A percentile compares a stretch with the other conserved stretches of the same genome.
phyloP scores from a whole-genome alignment of 2,888 invertebrate genomes.

The Dione juno region DNA sequence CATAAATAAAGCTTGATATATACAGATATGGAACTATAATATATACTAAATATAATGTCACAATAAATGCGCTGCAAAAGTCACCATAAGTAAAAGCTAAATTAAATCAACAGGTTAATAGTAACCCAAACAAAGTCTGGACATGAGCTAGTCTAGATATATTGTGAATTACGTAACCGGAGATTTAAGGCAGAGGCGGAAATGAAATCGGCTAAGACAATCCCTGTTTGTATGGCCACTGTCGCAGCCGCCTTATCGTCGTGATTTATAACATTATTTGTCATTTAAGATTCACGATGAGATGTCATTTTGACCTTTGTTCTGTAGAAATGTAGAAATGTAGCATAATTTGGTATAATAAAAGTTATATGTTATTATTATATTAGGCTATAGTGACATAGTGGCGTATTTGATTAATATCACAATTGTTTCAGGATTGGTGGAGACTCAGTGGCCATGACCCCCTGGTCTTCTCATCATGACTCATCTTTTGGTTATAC shows the following conservation, averaged over 20 bases:
- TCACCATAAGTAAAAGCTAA: too few relatives aligned
- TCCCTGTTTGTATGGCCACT: slow-evolving; percentile 29
- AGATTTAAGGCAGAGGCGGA: slow-evolving; percentile 35
- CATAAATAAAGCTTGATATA: too few relatives aligned
- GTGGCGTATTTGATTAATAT: too few relatives aligned
- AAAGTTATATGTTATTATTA: background rate
- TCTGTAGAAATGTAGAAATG: background rate
- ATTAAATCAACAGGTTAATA: background rate
- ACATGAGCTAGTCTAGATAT: background rate
- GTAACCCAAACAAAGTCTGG: background rate
- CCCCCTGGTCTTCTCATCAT: too few relatives aligned
- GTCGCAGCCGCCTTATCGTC: slow-evolving; percentile 22
- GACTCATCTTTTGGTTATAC: too few relatives aligned
- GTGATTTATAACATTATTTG: slow-evolving; percentile 32
- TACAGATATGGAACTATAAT: too few relatives aligned
- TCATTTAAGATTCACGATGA: slow-evolving; percentile 21
- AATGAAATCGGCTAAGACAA: slow-evolving; percentile 36
- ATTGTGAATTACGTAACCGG: slow-evolving; percentile 27
- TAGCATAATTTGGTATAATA: background rate
- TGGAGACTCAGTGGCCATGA: too few relatives aligned
- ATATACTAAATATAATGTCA: too few relatives aligned
- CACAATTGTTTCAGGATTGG: too few relatives aligned
- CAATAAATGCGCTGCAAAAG: too few relatives aligned
- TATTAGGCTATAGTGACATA: too few relatives aligned
- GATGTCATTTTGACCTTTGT: slow-evolving; percentile 11